Evolutionary conservation across 2,113 vertebrate genomes (phyloP), one percentile per base, ranked within the genome.

Genomic region (Microtus pennsylvanicus): DNA sequence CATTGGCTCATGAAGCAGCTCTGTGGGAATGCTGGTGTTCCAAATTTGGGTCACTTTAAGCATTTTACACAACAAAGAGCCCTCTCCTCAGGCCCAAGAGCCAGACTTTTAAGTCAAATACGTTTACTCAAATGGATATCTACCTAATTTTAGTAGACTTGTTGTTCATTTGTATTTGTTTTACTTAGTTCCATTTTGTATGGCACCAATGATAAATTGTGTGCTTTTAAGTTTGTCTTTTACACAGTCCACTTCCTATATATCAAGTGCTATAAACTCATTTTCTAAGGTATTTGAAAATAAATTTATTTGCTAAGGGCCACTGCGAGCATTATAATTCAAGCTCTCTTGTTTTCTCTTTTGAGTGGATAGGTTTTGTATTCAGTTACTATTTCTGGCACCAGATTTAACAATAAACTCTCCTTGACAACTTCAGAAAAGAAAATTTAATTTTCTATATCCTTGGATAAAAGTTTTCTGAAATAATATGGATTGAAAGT

Each of bases 381-480:
- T 74, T 87, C 3, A 96, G 33, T 85, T 96, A 90, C 16, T 21
- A 70, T 85, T 89, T 97, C n/a, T 96, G 50, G 38, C 33, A 67
- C 11, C 90, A 87, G 38, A 65, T 83, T 94, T 50, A 91, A 72
- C 42, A 92, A 91, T 83, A 92, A 81, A 80, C 78, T 93, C 22
- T 95, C 61, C 81, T 83, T 87, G 74, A 22, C 77, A 91, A 52
- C 9, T 72, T 42, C 38, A 58, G 69, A 81, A 96, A 94, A 91
- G 82, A 61, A 76, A 83, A 91, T 89, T 95, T 95, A 87, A 89
- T 94, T 94, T 96, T 97, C 95, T 45, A 75, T 94, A 9, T 72
- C 67, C 38, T 86, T 94, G 63, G 55, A 85, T 94, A 80, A 96
- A 81, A 76, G 78, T 63, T 90, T 96, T 97, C 89, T 55, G 93